Conservation (phyloP, 2,888 invertebrate genomes). For the Nomada ferruginata region DNA sequence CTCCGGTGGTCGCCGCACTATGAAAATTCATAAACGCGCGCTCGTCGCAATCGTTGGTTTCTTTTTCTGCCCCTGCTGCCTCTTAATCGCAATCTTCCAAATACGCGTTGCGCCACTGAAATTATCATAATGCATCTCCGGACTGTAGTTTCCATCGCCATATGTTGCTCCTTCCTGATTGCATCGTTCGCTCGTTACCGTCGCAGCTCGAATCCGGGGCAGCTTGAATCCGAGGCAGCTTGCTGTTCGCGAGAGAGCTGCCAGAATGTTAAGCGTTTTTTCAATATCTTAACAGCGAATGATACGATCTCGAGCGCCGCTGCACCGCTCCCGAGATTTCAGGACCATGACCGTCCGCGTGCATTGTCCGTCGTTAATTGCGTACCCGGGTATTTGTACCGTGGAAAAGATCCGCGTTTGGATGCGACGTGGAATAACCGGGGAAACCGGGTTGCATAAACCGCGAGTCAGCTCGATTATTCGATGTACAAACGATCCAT, state of each 20-base stretch:
- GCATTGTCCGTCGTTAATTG: constrained; percentile 27
- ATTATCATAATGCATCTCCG: constrained; percentile 51
- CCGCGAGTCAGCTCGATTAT: not conserved
- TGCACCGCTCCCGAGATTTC: constrained; percentile 37
- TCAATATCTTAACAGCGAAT: constrained; percentile 8
- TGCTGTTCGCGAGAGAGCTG: not conserved
- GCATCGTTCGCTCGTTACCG: constrained; percentile 29
- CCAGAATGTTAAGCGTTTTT: constrained; percentile 29
- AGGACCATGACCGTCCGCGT: constrained; percentile 32
- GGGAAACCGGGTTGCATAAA: not conserved
- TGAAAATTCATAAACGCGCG: constrained; percentile 30
- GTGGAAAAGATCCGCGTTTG: not conserved
- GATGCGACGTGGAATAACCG: not conserved
- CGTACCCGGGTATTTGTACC: not conserved
- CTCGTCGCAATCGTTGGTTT: not conserved
- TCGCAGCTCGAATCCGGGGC: constrained; percentile 15
- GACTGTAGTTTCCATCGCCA: constrained; percentile 17
- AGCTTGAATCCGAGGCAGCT: constrained; percentile 12
- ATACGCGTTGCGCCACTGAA: constrained; percentile 4
- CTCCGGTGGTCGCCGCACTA: not conserved
- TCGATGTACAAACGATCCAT: not conserved
- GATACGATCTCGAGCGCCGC: constrained; percentile 46
- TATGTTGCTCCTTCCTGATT: constrained; percentile 35
- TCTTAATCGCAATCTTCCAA: not conserved
- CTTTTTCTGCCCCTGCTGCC: not conserved